Percentiles rank a stretch among this genome's conserved stretches.
phyloP scores from a whole-genome alignment of 2,888 invertebrate genomes.

The Cataglyphis cursor region DNA sequence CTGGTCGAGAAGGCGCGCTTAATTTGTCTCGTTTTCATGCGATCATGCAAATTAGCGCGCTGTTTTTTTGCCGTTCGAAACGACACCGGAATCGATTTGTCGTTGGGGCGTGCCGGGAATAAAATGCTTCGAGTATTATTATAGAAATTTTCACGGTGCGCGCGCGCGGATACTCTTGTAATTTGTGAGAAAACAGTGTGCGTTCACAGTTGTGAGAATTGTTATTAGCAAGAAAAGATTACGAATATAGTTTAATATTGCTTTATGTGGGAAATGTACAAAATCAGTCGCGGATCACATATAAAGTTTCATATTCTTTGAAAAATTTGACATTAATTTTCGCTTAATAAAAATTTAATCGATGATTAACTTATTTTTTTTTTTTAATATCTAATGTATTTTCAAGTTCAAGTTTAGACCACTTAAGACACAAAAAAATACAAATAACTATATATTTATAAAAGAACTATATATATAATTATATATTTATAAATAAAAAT shows the following conservation, averaged over 20 bases:
- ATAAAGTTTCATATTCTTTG: not conserved
- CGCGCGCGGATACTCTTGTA: not conserved
- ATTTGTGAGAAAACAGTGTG: not conserved
- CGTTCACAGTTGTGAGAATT: too few species aligned
- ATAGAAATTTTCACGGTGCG: not conserved
- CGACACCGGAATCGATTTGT: constrained; percentile 25
- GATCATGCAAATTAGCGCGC: constrained; percentile 59
- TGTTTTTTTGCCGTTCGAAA: not conserved
- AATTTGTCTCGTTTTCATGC: constrained; percentile 63
- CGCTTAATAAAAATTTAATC: constrained; percentile 2
- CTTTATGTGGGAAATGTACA: not conserved
- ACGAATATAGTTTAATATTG: not conserved
- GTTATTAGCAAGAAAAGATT: not conserved
- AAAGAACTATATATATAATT: not conserved
- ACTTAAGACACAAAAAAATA: not conserved
- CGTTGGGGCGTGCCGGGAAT: constrained; percentile 12
- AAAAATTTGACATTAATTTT: not conserved
- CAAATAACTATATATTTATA: not conserved
- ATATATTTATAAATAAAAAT: too few species aligned
- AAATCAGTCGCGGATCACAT: not conserved
- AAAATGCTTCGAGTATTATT: constrained; percentile 9
- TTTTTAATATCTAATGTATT: not conserved
- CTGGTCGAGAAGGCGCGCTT: constrained; percentile 44
- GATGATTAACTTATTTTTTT: not conserved
- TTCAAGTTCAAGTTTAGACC: not conserved